These are phyloP conservation scores for Latheticus oryzae DNA, from an alignment of 2,888 invertebrate species.

Conservation along the genomic window DNA sequence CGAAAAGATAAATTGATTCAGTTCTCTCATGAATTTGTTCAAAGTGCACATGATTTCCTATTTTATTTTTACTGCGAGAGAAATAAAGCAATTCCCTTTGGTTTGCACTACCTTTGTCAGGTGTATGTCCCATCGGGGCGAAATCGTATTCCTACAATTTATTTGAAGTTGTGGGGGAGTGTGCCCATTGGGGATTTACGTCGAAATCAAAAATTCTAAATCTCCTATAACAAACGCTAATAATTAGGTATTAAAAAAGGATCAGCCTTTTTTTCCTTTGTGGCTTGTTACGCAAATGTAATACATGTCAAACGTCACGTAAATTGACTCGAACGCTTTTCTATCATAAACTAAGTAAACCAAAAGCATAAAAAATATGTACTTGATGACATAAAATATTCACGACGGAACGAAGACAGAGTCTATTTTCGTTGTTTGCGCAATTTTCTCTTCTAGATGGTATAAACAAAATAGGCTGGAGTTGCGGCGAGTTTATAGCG, in stretches of 20 bases:
- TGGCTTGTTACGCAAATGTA: constrained; percentile 47
- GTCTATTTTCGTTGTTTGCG: constrained; percentile 19
- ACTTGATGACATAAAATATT: constrained; percentile 14
- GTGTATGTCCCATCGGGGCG: constrained; percentile 36
- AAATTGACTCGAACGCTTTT: constrained; percentile 27
- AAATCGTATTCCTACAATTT: constrained; percentile 41
- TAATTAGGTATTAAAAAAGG: constrained; percentile 51
- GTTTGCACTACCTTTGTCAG: constrained; percentile 29
- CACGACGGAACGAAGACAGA: constrained; percentile 17
- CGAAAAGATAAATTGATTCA: no score
- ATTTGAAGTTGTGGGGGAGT: constrained; percentile 35
- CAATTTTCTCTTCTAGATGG: constrained; percentile 19
- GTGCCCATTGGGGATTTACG: constrained; percentile 34
- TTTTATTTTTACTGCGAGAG: constrained; percentile 1
- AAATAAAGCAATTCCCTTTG: constrained; percentile 6
- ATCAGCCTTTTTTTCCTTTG: constrained; percentile 44
- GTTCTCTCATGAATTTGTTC: no score
- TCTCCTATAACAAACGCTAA: constrained; percentile 53
- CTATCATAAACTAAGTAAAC: constrained; percentile 17
- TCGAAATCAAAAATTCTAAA: constrained; percentile 52
- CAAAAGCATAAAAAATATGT: constrained; percentile 10
- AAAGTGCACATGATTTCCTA: constrained; percentile 2
- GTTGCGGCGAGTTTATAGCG: constrained; percentile 29
- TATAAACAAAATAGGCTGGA: constrained; percentile 29
- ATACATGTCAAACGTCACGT: constrained; percentile 25